Evolutionary conservation across 92 coral and sea anemone species (phyloP).

Genomic region (Epizoanthus rinbou): DNA sequence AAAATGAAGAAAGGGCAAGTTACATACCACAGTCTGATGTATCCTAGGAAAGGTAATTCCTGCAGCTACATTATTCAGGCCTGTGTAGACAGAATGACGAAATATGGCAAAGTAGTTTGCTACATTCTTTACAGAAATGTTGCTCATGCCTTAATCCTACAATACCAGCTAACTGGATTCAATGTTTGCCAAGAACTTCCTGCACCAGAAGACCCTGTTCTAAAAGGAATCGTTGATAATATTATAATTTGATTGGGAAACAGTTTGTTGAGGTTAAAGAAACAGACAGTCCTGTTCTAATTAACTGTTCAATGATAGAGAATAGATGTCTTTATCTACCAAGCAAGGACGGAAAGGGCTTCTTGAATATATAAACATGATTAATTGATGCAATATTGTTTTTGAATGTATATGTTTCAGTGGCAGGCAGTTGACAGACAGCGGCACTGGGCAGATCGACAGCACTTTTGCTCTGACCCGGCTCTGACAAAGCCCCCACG

Average conservation of each 20-base stretch:
- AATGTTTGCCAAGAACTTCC: constrained; percentile 46
- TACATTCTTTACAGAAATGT: constrained; percentile 11
- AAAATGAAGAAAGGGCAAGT: constrained; percentile 50
- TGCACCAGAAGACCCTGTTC: constrained; percentile 44
- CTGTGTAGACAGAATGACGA: not conserved
- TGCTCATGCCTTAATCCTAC: not conserved
- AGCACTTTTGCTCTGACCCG: too few relatives aligned
- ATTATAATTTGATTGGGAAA: constrained; percentile 27
- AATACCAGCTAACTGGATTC: constrained; percentile 24
- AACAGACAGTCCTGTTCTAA: constrained; percentile 5
- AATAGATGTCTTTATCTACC: constrained; percentile 47
- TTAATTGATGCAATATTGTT: too few relatives aligned
- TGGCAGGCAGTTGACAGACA: too few relatives aligned
- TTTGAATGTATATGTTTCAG: too few relatives aligned
- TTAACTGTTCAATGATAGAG: constrained; percentile 17
- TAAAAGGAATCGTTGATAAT: constrained; percentile 35
- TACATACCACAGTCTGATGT: constrained; percentile 54
- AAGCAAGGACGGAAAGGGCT: constrained; percentile 37
- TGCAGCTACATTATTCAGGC: constrained; percentile 52
- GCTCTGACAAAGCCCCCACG: too few relatives aligned
- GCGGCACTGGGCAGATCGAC: too few relatives aligned
- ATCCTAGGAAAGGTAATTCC: constrained; percentile 60
- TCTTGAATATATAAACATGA: constrained; percentile 59
- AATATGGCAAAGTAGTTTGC: constrained; percentile 56
- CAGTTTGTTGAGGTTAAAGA: constrained; percentile 53